These are phyloP conservation scores for Netelia melanura DNA, from an alignment of 2,888 invertebrate species.

Conservation along the genomic window DNA sequence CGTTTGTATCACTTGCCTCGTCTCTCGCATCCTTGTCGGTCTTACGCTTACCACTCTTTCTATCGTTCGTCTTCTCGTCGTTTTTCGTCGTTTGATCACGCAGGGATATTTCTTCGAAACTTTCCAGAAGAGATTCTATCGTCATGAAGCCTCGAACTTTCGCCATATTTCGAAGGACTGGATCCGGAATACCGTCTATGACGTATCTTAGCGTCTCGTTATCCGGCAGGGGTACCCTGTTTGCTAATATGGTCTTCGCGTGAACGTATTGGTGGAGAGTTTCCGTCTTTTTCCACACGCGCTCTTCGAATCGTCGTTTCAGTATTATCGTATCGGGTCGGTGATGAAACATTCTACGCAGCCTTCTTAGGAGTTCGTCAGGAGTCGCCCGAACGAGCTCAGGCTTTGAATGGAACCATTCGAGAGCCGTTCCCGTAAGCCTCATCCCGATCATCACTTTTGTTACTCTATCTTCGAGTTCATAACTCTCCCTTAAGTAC, in stretches of 20 bases:
- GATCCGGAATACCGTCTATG: neutral
- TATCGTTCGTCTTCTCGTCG: neutral
- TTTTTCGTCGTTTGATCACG: neutral
- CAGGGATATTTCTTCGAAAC: neutral
- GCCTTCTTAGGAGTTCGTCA: neutral
- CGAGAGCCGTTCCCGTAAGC: constrained; percentile 23
- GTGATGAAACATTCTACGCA: neutral
- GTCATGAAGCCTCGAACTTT: neutral
- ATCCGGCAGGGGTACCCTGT: neutral
- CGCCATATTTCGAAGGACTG: neutral
- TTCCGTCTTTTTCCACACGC: neutral
- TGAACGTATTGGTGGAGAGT: neutral
- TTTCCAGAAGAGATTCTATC: neutral
- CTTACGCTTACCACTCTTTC: neutral
- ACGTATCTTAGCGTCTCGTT: neutral
- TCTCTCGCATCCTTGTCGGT: neutral
- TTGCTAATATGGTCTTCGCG: neutral
- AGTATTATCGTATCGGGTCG: neutral
- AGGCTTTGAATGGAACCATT: constrained; percentile 55
- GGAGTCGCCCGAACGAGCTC: constrained; percentile 20
- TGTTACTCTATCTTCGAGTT: constrained; percentile 5
- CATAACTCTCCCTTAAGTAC: constrained; percentile 18
- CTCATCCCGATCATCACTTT: constrained; percentile 34
- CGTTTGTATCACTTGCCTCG: neutral
- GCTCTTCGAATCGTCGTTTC: neutral